Base-by-base conservation (phyloP, 1,140 invertebrate species). In the Camponotus vicinus region DNA sequence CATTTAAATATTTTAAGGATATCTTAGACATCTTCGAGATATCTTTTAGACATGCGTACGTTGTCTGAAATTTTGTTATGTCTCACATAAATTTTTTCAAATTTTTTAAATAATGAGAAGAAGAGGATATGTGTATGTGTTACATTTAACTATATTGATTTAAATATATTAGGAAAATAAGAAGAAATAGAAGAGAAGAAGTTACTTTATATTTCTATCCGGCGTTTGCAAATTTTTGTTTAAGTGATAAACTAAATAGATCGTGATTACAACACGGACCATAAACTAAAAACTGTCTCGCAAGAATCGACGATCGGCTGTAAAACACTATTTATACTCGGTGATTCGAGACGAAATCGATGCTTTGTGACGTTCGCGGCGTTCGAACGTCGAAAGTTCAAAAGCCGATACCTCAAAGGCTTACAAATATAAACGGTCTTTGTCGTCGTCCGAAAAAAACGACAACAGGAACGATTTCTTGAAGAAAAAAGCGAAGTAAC, bases 391-490 rank as follows among this genome's bases (percentile, higher is more conserved):
- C 63, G 32, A 67, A 67, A 79, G 63, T 79, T 79, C 77, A 79
- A 79, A 67, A 37, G 63, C 77, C 76, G 75, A 77, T 49, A 15
- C 27, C 59, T 79, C 77, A 79, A 79, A 79, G 63, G 61, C 27
- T 55, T 67, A 42, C 77, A 79, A 79, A 79, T 79, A 79, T 79
- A 79, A 79, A 52, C 61, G 42, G 7, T 79, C 63, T 55, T 55
- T 55, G 77, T 69, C 32, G n/a, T 37, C 34, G 42, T 55, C 18
- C 61, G 63, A 27, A 79, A 67, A 77, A 79, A 67, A 77, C 27
- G 27, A 78, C 18, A 78, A 32, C 13, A 15, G 7, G 27, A n/a
- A 45, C 37, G 27, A 66, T 63, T 55, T 61, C 11, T 75, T 40
- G n/a, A 66, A 40, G 27, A 40, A 34, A 34, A 64, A 21, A 78